A percentile compares a stretch with the other conserved stretches of the same genome.
These are phyloP conservation scores for Nerophis ophidion DNA, from an alignment of 2,113 vertebrate species.

Conservation along the genomic window DNA sequence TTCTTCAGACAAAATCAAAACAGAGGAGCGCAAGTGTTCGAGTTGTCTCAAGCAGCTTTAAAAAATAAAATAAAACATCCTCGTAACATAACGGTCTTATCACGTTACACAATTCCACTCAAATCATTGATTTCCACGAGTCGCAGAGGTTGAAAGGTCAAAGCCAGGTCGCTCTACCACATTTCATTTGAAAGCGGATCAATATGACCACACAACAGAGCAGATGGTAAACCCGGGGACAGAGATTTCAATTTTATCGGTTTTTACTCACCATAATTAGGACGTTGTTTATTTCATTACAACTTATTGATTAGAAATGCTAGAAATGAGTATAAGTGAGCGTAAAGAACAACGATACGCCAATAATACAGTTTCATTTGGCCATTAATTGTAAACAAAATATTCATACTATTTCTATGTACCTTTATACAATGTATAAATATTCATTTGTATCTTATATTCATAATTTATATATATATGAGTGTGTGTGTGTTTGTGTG, in stretches of 20 bases:
- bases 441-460: too few species aligned
- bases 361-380: neutral
- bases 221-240: conserved; percentile 10
- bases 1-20: neutral
- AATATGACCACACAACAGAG: conserved; percentile 28
- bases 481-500: too few species aligned
- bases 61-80: neutral
- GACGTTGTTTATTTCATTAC: conserved; percentile 4
- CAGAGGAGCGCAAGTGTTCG: neutral
- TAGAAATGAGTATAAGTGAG: neutral
- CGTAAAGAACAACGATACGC: neutral
- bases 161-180: conserved; percentile 5
- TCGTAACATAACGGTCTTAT: conserved; percentile 17
- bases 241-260: conserved; percentile 15
- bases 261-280: conserved; percentile 17
- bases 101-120: conserved; percentile 19
- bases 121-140: conserved; percentile 41
- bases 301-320: conserved; percentile 15
- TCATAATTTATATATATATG: too few species aligned
- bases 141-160: conserved; percentile 34
- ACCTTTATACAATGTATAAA: too few species aligned
- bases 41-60: conserved; percentile 3
- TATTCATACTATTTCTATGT: too few species aligned
- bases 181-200: conserved; percentile 38
- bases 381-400: too few species aligned